A percentile compares a stretch with the other conserved stretches of the same genome.
These are phyloP conservation scores for Eurypyga helias DNA, from an alignment of 2,113 vertebrate species.

Conservation along the genomic window DNA sequence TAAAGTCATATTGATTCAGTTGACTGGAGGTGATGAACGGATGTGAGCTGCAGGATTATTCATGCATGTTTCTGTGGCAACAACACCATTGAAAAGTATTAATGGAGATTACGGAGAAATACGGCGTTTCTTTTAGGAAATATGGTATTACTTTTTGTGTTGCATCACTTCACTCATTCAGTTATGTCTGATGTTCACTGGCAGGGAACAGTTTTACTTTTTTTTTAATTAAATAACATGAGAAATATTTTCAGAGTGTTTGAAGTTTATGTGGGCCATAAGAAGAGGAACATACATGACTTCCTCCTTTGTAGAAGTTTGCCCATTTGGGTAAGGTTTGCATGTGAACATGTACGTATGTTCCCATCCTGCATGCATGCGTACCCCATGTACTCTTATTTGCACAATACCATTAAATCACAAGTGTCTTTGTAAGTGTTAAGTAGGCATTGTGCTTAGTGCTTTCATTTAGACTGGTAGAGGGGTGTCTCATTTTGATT, in stretches of 20 bases:
- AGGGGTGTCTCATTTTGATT: not conserved
- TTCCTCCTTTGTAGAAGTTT: not conserved
- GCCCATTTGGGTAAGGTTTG: not conserved
- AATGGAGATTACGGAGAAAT: conserved; percentile 54
- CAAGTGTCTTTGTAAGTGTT: not conserved
- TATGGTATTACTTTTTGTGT: not conserved
- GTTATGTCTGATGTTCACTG: not conserved
- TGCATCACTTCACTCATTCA: not conserved
- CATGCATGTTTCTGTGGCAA: conserved; percentile 18
- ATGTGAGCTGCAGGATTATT: conserved; percentile 50
- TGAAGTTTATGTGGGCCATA: not conserved
- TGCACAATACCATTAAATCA: not conserved
- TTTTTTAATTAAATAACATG: not conserved
- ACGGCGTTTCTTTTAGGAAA: conserved; percentile 45
- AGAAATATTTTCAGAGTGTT: not conserved
- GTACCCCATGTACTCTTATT: not conserved
- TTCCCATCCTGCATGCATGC: not conserved
- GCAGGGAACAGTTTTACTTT: not conserved
- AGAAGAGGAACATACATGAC: not conserved
- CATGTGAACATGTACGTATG: not conserved
- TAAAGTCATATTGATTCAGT: not conserved
- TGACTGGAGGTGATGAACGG: conserved; percentile 52
- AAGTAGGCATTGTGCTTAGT: not conserved
- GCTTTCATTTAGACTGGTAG: not conserved
- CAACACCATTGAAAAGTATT: conserved; percentile 44